Evolutionary conservation across 1,140 invertebrate genomes (phyloP).

Genomic region (Pectinophora gossypiella): DNA sequence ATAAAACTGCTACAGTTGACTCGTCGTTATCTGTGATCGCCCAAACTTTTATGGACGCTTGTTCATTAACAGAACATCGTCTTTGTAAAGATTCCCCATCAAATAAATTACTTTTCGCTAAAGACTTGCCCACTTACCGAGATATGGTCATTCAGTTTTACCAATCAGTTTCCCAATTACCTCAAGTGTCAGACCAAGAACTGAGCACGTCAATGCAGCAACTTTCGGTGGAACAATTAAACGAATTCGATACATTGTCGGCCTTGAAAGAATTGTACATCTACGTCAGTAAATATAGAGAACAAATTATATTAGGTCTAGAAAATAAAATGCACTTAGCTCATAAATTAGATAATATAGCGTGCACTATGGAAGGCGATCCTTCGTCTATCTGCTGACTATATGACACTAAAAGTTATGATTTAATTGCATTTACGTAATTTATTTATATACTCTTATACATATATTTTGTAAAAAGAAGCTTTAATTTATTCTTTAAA

Average conservation of each 20-base stretch:
- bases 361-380: slow-evolving; percentile 91
- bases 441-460: slow-evolving; percentile 62
- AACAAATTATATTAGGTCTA: slow-evolving; percentile 91
- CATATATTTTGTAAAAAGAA: slow-evolving; percentile 65
- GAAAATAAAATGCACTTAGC: slow-evolving; percentile 92
- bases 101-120: slow-evolving; percentile 95
- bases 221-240: slow-evolving; percentile 88
- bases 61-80: slow-evolving; percentile 91
- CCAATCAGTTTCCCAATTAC: slow-evolving; percentile 87
- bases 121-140: slow-evolving; percentile 93
- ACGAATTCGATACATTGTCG: slow-evolving; percentile 92
- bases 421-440: slow-evolving; percentile 72
- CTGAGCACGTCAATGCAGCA: slow-evolving; percentile 95
- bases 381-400: slow-evolving; percentile 74
- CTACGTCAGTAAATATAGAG: slow-evolving; percentile 95
- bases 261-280: slow-evolving; percentile 96
- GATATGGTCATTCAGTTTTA: slow-evolving; percentile 94
- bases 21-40: slow-evolving; percentile 95
- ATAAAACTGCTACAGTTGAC: slow-evolving; percentile 94
- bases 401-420: slow-evolving; percentile 58
- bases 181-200: slow-evolving; percentile 94
- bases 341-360: slow-evolving; percentile 92
- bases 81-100: slow-evolving; percentile 96
- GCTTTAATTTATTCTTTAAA: slow-evolving; percentile 74
- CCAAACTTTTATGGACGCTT: slow-evolving; percentile 97